A percentile compares a stretch with the other conserved stretches of the same genome.
Conservation (phyloP, 2,113 vertebrate species). For the Lophius piscatorius region DNA sequence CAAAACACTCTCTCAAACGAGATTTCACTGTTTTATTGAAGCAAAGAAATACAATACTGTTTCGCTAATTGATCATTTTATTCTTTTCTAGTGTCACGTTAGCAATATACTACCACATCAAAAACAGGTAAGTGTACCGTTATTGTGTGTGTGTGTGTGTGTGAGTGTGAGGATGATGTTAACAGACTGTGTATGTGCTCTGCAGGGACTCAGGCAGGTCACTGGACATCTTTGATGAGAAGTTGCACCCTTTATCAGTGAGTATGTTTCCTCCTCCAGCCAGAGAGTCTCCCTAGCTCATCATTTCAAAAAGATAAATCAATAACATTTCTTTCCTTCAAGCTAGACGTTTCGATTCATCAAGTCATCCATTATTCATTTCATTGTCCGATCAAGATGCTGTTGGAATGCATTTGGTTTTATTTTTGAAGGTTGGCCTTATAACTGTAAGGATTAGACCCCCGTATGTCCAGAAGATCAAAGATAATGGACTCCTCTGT, state of each 20-base stretch:
- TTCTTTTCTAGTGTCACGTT: constrained; percentile 90
- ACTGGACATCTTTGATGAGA: constrained; percentile 99
- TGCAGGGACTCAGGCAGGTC: constrained; percentile 91
- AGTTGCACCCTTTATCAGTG: constrained; percentile 98
- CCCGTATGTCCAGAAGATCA: too few species aligned
- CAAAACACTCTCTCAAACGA: neutral
- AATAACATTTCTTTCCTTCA: neutral
- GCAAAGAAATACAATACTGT: neutral
- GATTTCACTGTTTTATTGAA: neutral
- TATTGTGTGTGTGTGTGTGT: neutral
- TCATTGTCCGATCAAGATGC: neutral
- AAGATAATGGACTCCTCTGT: too few species aligned
- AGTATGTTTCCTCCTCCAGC: constrained; percentile 24
- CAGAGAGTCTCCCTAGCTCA: too few species aligned
- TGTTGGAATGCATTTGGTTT: neutral
- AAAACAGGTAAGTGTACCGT: constrained; percentile 90
- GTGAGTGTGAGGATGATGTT: constrained; percentile 46
- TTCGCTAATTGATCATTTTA: neutral
- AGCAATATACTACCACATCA: constrained; percentile 98
- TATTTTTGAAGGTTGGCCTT: too few species aligned
- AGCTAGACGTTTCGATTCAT: neutral
- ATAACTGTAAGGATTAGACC: too few species aligned
- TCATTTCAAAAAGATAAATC: too few species aligned
- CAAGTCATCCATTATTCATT: neutral
- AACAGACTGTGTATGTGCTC: constrained; percentile 9